These are phyloP conservation scores for Cataglyphis rosenhaueri DNA, from an alignment of 2,888 invertebrate genomes.

Conservation along the genomic window DNA sequence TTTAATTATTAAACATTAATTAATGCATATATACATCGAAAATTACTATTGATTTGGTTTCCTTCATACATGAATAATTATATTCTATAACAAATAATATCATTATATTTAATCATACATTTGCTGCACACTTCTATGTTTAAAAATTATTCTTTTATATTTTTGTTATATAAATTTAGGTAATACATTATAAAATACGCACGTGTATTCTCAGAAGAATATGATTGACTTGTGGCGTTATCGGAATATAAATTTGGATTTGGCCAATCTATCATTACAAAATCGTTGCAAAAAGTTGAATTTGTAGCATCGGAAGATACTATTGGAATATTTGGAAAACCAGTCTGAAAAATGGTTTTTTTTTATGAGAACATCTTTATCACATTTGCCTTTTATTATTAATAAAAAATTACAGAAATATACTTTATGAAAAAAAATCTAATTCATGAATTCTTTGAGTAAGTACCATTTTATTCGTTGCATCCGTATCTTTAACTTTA, in stretches of 20 bases:
- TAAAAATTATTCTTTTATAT: background rate
- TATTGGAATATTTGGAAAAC: conserved; percentile 27
- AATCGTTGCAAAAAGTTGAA: background rate
- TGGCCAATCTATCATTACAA: background rate
- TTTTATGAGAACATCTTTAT: background rate
- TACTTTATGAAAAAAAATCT: background rate
- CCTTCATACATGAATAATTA: background rate
- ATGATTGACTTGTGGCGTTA: background rate
- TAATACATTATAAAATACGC: background rate
- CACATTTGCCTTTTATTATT: background rate
- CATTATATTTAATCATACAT: background rate
- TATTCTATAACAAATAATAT: conserved; percentile 23
- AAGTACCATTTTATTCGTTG: conserved; percentile 10
- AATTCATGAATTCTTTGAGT: background rate
- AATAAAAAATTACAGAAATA: background rate
- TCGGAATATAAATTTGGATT: background rate
- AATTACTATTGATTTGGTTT: background rate
- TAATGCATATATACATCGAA: background rate
- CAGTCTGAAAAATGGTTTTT: background rate
- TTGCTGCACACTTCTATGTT: background rate
- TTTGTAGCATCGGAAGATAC: background rate
- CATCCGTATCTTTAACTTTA: background rate
- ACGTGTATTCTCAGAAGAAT: background rate
- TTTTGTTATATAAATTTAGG: background rate
- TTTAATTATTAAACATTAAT: background rate